Evolutionary conservation across 2,797 vertebrate genomes (phyloP).

Genomic region (Gymnoscopelus braueri): DNA sequence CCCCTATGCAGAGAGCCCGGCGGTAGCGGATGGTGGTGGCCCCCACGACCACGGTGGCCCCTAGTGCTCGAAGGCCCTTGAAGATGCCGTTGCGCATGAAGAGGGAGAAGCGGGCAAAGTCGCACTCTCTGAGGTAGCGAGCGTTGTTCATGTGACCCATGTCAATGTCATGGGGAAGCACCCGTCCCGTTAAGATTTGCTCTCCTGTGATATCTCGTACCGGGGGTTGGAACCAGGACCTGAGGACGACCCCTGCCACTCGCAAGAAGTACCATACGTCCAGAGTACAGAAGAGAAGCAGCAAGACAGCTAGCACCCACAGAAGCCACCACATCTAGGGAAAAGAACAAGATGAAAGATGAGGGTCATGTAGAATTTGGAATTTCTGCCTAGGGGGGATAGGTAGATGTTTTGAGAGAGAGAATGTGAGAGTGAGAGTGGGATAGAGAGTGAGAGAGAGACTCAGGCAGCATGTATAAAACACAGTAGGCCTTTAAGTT

Average conservation of each 20-base stretch:
- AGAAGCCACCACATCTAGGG: slow-evolving; percentile 66
- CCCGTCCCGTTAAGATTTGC: slow-evolving; percentile 76
- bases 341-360: too few relatives aligned
- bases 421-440: too few relatives aligned
- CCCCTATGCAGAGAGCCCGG: slow-evolving; percentile 82
- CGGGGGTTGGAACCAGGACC: slow-evolving; percentile 82
- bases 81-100: slow-evolving; percentile 86
- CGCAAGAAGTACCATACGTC: slow-evolving; percentile 87
- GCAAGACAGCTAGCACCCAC: slow-evolving; percentile 67
- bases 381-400: too few relatives aligned
- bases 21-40: slow-evolving; percentile 89
- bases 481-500: too few relatives aligned
- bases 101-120: slow-evolving; percentile 87
- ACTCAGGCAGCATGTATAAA: too few relatives aligned
- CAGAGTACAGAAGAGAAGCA: slow-evolving; percentile 79
- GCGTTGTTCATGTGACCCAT: slow-evolving; percentile 95
- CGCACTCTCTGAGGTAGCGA: slow-evolving; percentile 90
- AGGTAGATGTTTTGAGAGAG: too few relatives aligned
- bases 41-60: slow-evolving; percentile 81
- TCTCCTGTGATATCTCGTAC: slow-evolving; percentile 85
- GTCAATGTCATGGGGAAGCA: slow-evolving; percentile 86
- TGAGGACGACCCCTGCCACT: slow-evolving; percentile 54
- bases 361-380: too few relatives aligned
- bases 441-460: too few relatives aligned
- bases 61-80: slow-evolving; percentile 77